These are phyloP conservation scores for Drosophila subsilvestris DNA, from an alignment of 2,888 invertebrate genomes.

Conservation along the genomic window DNA sequence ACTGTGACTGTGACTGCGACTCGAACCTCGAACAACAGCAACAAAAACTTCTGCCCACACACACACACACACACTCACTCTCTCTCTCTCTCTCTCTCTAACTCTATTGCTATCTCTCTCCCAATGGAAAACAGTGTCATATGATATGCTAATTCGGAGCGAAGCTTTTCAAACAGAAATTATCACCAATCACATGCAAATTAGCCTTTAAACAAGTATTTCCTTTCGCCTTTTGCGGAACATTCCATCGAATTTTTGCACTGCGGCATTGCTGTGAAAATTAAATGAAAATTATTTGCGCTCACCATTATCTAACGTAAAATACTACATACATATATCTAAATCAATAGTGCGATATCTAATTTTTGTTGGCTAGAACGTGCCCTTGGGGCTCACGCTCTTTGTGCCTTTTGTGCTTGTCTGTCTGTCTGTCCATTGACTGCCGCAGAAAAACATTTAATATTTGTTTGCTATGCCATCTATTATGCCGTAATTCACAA, in stretches of 20 bases:
- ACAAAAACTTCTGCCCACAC: conserved; percentile 5
- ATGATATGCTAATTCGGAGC: conserved; percentile 50
- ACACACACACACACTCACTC: conserved; percentile 1
- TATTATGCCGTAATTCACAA: conserved; percentile 68
- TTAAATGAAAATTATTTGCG: conserved; percentile 65
- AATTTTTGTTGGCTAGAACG: conserved; percentile 24
- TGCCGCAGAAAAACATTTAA: conserved; percentile 48
- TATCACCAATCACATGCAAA: conserved; percentile 51
- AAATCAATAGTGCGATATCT: conserved; percentile 57
- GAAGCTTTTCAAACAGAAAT: conserved; percentile 45
- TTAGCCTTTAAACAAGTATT: conserved; percentile 41
- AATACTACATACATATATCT: conserved; percentile 13
- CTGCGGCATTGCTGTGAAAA: conserved; percentile 43
- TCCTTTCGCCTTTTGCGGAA: conserved; percentile 28
- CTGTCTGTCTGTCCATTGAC: conserved; percentile 59
- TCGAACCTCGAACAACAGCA: not conserved
- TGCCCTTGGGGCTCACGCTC: conserved; percentile 57
- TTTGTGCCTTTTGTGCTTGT: conserved; percentile 18
- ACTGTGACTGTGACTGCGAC: no score
- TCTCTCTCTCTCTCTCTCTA: not conserved
- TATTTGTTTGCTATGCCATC: conserved; percentile 60
- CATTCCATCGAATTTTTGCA: conserved; percentile 36
- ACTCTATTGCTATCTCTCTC: not conserved
- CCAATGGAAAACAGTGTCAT: conserved; percentile 48
- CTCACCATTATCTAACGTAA: conserved; percentile 50